Evolutionary conservation across 2,888 invertebrate species (phyloP), one percentile per base, ranked within the genome.

Genomic region (Drepana falcataria): DNA sequence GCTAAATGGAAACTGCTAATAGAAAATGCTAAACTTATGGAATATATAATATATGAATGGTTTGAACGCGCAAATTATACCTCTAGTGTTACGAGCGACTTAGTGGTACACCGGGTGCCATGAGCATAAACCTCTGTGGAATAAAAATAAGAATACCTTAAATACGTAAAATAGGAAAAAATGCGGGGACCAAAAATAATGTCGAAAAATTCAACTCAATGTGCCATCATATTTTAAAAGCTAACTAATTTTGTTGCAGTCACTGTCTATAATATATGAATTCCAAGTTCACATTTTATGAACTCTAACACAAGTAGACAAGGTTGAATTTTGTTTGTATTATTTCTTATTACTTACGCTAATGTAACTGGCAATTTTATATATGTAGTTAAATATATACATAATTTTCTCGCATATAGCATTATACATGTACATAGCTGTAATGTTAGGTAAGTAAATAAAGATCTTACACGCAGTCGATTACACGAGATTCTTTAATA

Each of bases 131-230:
- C 21, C 21, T 21, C 21, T 21, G 21, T 21, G 21, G 21, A 21
- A 1, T 3, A 9, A 9, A 9, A 1, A 41, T 9, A 44, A 44
- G 9, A 3, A 44, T 44, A 44, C 44, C 44, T 44, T 40, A 47
- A 21, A 49, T 48, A 48, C 35, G 49, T 53, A 60, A 59, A 59
- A 67, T 67, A 57, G 69, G 67, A 79, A 72, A 79, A 78, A 78
- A 75, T 76, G 72, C 75, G 81, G 86, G 79, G 87, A 85, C 85
- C 87, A 85, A 87, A 79, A 73, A 1, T 5, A 51, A 41, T 40
- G 40, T 40, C 40, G 51, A 73, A 58, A 55, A 64, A 61, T 69
- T 77, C 71, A 74, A 69, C 72, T 60, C 69, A 67, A 79, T 73
- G 83, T 84, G 83, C 83, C 85, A 84, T 85, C 75, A 9, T 81